A percentile compares a stretch with the other conserved stretches of the same genome.
Conservation (phyloP, 1,140 invertebrate species). For the Drosophila ficusphila region DNA sequence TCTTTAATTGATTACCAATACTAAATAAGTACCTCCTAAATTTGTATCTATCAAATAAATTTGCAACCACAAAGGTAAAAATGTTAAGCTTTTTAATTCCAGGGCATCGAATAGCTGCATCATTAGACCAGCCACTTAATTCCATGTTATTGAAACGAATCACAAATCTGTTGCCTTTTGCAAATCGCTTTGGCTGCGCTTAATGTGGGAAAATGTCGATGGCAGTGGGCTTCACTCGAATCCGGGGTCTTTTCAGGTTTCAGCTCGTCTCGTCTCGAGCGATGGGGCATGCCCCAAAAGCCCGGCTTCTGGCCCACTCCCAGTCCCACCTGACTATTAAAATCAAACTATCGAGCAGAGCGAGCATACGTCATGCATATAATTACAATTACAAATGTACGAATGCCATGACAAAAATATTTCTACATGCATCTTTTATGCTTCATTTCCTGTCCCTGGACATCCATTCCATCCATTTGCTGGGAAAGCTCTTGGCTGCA, state of each 20-base stretch:
- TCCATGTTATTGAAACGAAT: conserved; percentile 58
- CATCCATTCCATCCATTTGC: conserved; percentile 7
- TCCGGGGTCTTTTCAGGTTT: not conserved
- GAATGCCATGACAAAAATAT: conserved; percentile 44
- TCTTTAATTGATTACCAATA: no score
- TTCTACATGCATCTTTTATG: conserved; percentile 75
- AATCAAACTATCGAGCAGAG: conserved; percentile 56
- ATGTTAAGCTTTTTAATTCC: conserved; percentile 10
- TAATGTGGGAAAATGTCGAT: conserved; percentile 61
- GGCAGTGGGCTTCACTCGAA: conserved; percentile 15
- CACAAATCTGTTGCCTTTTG: conserved; percentile 48
- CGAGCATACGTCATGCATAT: conserved; percentile 55
- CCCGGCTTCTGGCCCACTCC: conserved; percentile 24
- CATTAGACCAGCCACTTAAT: conserved; percentile 24
- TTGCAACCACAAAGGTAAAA: not conserved
- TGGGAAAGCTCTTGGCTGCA: conserved; percentile 66
- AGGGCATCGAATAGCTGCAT: conserved; percentile 25
- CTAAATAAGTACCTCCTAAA: not conserved
- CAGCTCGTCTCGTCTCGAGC: not conserved
- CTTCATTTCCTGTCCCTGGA: conserved; percentile 70
- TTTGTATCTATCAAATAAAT: not conserved
- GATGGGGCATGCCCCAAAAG: conserved; percentile 45
- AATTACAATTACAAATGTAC: conserved; percentile 64
- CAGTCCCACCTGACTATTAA: conserved; percentile 47
- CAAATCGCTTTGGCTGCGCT: conserved; percentile 50